Conservation (phyloP, 2,888 invertebrate genomes). For the Chaetogeoica ovagalla region DNA sequence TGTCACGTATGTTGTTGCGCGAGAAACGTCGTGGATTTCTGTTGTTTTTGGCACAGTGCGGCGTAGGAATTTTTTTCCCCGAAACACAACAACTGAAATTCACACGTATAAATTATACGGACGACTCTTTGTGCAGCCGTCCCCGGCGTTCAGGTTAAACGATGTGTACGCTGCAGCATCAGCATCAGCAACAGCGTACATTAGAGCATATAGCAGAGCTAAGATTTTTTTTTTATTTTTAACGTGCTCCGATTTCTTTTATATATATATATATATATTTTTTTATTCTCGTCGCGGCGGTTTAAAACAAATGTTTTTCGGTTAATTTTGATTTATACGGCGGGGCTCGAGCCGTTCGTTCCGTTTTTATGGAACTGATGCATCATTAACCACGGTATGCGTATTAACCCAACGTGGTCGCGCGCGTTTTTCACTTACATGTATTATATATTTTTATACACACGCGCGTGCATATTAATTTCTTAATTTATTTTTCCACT, state of each 20-base stretch:
- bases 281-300: neutral
- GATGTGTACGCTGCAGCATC: slow-evolving; percentile 5
- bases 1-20: too few relatives aligned
- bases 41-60: slow-evolving; percentile 39
- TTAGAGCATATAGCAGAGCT: neutral
- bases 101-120: slow-evolving; percentile 20
- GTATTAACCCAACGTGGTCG: neutral
- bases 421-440: too few relatives aligned
- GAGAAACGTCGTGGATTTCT: neutral
- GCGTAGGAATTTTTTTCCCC: neutral
- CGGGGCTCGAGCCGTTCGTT: slow-evolving; percentile 12
- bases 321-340: slow-evolving; percentile 50
- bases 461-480: neutral
- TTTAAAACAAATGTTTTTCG: slow-evolving; percentile 41
- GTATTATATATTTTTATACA: neutral
- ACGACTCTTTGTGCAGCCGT: neutral
- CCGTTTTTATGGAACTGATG: slow-evolving; percentile 21
- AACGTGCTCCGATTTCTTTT: slow-evolving; percentile 10
- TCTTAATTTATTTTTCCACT: neutral
- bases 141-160: slow-evolving; percentile 43
- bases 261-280: too few relatives aligned
- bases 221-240: slow-evolving; percentile 49
- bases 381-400: slow-evolving; percentile 27
- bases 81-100: slow-evolving; percentile 23
- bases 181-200: too few relatives aligned